A percentile compares a stretch with the other conserved stretches of the same genome.
phyloP scores from a whole-genome alignment of 2,888 invertebrate genomes.

The Malthinus seriepunctatus region DNA sequence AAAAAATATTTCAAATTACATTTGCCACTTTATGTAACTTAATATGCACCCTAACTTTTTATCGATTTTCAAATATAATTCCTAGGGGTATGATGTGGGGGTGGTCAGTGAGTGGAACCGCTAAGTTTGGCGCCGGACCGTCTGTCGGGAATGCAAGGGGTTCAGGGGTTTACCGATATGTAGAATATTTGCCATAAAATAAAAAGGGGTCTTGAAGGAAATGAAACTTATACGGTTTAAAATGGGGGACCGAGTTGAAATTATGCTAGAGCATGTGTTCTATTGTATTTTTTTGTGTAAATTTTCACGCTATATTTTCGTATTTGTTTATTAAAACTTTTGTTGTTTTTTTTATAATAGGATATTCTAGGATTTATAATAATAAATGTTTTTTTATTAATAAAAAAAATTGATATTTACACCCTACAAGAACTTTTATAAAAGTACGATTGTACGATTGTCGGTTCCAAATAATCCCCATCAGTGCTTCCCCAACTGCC shows the following conservation, averaged over 20 bases:
- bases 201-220: conserved; percentile 8
- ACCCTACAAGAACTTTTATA: no score
- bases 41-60: conserved; percentile 31
- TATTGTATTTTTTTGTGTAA: not conserved
- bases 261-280: not conserved
- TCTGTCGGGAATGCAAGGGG: conserved; percentile 25
- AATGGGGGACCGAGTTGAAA: not conserved
- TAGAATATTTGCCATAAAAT: conserved; percentile 7
- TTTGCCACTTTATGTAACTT: conserved; percentile 26
- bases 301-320: not conserved
- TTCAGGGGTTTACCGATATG: conserved; percentile 13
- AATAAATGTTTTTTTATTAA: no score
- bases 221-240: conserved; percentile 1
- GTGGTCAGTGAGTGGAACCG: conserved; percentile 43
- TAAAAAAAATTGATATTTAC: no score
- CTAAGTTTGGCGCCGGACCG: conserved; percentile 26
- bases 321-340: not conserved
- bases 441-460: no score
- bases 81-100: conserved; percentile 36
- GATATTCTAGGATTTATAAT: no score
- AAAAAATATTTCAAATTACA: conserved; percentile 1
- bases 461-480: no score
- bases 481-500: no score
- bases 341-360: no score
- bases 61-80: conserved; percentile 38